Base-by-base conservation (phyloP, 2,113 vertebrate genomes). In the Cygnus buccinator region DNA sequence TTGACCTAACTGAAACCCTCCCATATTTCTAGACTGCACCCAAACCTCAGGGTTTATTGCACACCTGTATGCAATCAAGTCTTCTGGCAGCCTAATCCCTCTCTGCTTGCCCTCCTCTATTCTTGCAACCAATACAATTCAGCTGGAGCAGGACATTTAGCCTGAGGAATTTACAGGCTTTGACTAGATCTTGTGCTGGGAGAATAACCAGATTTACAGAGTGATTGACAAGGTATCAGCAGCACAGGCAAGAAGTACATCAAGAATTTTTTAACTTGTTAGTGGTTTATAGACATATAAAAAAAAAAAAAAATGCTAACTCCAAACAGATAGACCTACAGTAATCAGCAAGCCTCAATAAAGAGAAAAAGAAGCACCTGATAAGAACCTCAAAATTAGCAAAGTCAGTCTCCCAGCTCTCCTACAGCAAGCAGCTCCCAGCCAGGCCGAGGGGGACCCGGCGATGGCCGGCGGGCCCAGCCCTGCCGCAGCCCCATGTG, bases 1-100 rank as follows among this genome's bases (percentile, higher is more conserved):
- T 39, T 3, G 7, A 1, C 10, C 12, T 0, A 0, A 5, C 2
- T 0, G 0, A 0, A 4, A 1, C 3, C 78, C 61, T 5, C 52
- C 0, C 66, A 16, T 17, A 5, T 10, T 41, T 13, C 7, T 12
- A 63, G 46, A 1, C 66, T 4, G 11, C 22, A 4, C 54, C 55
- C 17, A 22, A 13, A 13, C 10, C 23, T 0, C 73, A 21, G 10
- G 4, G 4, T 28, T 6, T 12, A 6, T 1, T 28, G n/a, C 63
- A 55, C 77, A 57, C 31, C 63, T 68, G 22, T 0, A 19, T 2
- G 6, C 72, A 25, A 6, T 9, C 4, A 14, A 5, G 3, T 0
- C 43, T 44, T 46, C 52, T 28, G 2, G 22, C 39, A 66, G 29
- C 46, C 28, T 8, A 15, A 14, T 10, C 70, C 54, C 25, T 3